A percentile compares a stretch with the other conserved stretches of the same genome.
phyloP scores from a whole-genome alignment of 2,797 vertebrate species.

The Cryptoprocta ferox region DNA sequence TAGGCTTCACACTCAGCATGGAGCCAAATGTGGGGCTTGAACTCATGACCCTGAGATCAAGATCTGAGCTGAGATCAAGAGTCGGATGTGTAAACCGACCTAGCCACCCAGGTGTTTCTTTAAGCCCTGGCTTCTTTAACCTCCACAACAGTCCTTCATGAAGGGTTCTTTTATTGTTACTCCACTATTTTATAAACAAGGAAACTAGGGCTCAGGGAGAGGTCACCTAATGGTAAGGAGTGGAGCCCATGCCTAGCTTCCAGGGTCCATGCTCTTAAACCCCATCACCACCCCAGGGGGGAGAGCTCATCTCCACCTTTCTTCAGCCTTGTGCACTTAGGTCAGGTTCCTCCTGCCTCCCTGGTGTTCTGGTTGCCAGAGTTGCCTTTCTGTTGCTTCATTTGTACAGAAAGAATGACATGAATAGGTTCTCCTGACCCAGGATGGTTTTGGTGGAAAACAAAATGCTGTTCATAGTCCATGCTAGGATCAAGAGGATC shows the following conservation, averaged over 20 bases:
- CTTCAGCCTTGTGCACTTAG: background rate
- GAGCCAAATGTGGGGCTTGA: too few species aligned
- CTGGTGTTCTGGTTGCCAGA: background rate
- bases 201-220: background rate
- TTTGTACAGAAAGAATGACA: background rate
- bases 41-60: too few species aligned
- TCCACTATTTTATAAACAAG: background rate
- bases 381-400: background rate
- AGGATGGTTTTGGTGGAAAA: background rate
- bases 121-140: background rate
- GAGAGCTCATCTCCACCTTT: background rate
- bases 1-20: too few species aligned
- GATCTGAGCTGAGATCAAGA: too few species aligned
- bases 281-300: background rate
- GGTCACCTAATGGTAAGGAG: background rate
- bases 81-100: too few species aligned
- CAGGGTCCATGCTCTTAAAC: background rate
- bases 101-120: too few species aligned
- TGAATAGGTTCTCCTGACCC: background rate
- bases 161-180: background rate
- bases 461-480: background rate
- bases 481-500: background rate
- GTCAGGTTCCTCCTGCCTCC: background rate
- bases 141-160: background rate
- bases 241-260: background rate